These are phyloP conservation scores for Perca flavescens DNA, from an alignment of 2,113 vertebrate genomes.

Conservation along the genomic window DNA sequence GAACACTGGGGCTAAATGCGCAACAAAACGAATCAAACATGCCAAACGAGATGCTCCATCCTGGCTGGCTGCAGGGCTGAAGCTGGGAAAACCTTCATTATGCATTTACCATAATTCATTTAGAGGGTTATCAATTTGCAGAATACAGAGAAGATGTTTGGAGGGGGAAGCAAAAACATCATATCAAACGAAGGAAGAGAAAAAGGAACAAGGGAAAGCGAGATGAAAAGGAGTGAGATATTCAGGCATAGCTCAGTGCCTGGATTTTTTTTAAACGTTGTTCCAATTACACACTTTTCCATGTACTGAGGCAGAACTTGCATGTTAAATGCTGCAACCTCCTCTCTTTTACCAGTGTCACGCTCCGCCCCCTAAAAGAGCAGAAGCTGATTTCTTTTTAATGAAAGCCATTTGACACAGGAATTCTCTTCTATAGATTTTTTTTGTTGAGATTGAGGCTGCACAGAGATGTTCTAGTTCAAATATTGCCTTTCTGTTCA, in stretches of 20 bases:
- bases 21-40: slow-evolving; percentile 87
- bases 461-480: slow-evolving; percentile 54
- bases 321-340: slow-evolving; percentile 75
- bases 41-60: slow-evolving; percentile 82
- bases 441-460: slow-evolving; percentile 65
- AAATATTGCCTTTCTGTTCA: slow-evolving; percentile 76
- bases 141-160: slow-evolving; percentile 82
- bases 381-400: slow-evolving; percentile 77
- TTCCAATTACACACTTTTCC: slow-evolving; percentile 82
- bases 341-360: slow-evolving; percentile 77
- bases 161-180: slow-evolving; percentile 68
- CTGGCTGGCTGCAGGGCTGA: slow-evolving; percentile 82
- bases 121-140: slow-evolving; percentile 88
- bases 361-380: slow-evolving; percentile 69
- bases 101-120: slow-evolving; percentile 87
- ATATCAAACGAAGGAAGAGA: slow-evolving; percentile 73
- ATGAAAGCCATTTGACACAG: slow-evolving; percentile 71
- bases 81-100: slow-evolving; percentile 85
- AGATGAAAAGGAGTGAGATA: slow-evolving; percentile 80
- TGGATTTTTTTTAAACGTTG: slow-evolving; percentile 74
- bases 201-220: slow-evolving; percentile 64
- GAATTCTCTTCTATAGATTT: slow-evolving; percentile 53
- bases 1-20: slow-evolving; percentile 84
- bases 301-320: slow-evolving; percentile 78
- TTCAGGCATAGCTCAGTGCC: slow-evolving; percentile 68